Evolutionary conservation across 2,888 invertebrate genomes (phyloP), one percentile per base, ranked within the genome.

Genomic region (Cistogaster globosa): DNA sequence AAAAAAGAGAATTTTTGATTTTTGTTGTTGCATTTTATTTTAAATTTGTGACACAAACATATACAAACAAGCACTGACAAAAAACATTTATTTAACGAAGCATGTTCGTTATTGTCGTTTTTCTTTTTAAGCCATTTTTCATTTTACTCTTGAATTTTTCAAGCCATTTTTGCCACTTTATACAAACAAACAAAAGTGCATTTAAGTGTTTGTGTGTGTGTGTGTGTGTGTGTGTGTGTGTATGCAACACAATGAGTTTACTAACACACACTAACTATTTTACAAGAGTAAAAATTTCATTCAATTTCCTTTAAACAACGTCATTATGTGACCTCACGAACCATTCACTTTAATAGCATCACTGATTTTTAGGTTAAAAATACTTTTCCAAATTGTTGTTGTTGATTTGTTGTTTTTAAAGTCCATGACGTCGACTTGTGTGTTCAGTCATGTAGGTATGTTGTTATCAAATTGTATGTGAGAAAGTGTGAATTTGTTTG

Each of bases 281-380:
- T 16, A 12, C 32, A 74, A 48, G 62, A 67, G 22, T 38, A 65
- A 55, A 58, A 60, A 71, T 82, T 85, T 71, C 69, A 82, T 82
- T 82, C 69, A 85, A 79, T 80, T 82, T 75, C 55, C 69, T 71
- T 71, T 82, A 71, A 78, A 85, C 74, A 82, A 85, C 85, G 78
- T 82, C 82, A 82, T 79, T 78, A 75, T 65, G 69, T 85, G 85
- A 85, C 82, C 85, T 85, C 85, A 85, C 82, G 78, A 82, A 78
- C 65, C 63, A 79, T 74, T 75, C 78, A 60, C 69, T 75, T 75
- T 79, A 69, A 79, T 71, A 53, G 85, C 85, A 82, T 82, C 72
- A 85, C 85, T 76, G 82, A 82, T 81, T 81, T 82, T 85, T 75
- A 78, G 75, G 74, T 82, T 78, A 81, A 76, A 80, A 67, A 69